Base-by-base conservation (phyloP, 2,888 invertebrate species). In the Latrodectus hesperus region DNA sequence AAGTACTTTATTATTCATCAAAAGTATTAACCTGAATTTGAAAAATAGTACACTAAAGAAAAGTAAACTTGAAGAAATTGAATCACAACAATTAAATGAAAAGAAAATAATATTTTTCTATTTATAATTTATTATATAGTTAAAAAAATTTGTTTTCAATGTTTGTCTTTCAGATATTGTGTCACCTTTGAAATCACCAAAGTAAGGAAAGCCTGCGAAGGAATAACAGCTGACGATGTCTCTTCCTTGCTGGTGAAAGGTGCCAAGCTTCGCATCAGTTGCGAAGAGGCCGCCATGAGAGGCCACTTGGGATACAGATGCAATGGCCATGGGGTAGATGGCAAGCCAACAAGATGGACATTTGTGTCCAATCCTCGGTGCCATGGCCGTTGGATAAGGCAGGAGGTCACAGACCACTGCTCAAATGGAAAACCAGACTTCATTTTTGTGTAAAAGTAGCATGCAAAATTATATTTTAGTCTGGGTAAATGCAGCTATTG, bases 361-460 rank as follows among this genome's bases (percentile, higher is more conserved):
- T 96, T 96, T 60, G 94, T 97, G 55, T 95, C 96, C 73, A 95
- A 95, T n/a, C 95, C 96, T 0, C 96, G 96, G 91, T 97, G 97
- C 92, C 96, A 96, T 91, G 97, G 97, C 65, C 96, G 96, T 92
- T 97, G 97, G 97, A 93, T 96, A 73, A 94, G 96, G 90, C 90
- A 91, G 73, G 91, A 91, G 53, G 88, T 90, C 11, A 91, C 91
- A 74, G 90, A 92, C 51, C 90, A 91, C 9, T 92, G 92, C 88
- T 90, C 90, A 49, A 91, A 91, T 9, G 91, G 90, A 10, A 90
- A 91, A 73, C 90, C 91, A 22, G 91, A 91, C 80, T 92, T 92
- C 90, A 92, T 92, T 88, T 92, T 92, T 89, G 91, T 92, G 70
- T 92, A 90, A 91, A 80, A 65, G 6, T n/a, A 38, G n/a, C 38